phyloP scores from a whole-genome alignment of 2,797 vertebrate genomes.

The Pangasius sanitwongsei region DNA sequence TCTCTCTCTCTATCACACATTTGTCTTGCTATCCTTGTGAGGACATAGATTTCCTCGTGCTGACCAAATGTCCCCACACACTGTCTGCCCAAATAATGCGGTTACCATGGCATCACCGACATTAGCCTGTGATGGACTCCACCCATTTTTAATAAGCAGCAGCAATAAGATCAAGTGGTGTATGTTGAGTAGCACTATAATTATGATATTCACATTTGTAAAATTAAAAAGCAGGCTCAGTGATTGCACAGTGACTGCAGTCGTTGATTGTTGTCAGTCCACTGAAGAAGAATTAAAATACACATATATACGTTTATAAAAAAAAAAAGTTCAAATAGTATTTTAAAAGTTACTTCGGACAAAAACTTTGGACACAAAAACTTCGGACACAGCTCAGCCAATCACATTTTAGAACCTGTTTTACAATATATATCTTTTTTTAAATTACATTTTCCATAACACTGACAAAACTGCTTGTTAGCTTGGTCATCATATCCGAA shows the following conservation, averaged over 20 bases:
- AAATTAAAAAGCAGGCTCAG: not conserved
- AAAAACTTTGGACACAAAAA: not conserved
- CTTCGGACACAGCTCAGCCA: not conserved
- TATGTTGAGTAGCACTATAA: not conserved
- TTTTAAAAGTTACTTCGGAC: too few relatives aligned
- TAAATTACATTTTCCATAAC: not conserved
- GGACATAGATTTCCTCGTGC: not conserved
- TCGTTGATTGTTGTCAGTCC: not conserved
- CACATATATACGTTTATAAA: too few relatives aligned
- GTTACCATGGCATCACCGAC: constrained; percentile 27
- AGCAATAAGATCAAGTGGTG: not conserved
- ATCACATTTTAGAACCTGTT: not conserved
- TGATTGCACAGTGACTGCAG: not conserved
- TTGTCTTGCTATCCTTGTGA: not conserved
- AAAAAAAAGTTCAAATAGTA: not conserved
- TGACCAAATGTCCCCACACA: constrained; percentile 6
- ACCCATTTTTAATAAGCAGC: constrained; percentile 11
- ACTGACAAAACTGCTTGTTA: not conserved
- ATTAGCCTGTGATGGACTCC: not conserved
- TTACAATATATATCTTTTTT: not conserved
- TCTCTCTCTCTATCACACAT: not conserved
- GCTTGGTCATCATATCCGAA: not conserved
- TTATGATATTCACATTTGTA: not conserved
- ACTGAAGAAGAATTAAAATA: not conserved
- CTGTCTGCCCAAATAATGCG: constrained; percentile 4